Percentiles rank a stretch among this genome's conserved stretches.
Evolutionary conservation across 2,888 invertebrate genomes (phyloP).

Genomic region (Brachynemurus nebulosus): DNA sequence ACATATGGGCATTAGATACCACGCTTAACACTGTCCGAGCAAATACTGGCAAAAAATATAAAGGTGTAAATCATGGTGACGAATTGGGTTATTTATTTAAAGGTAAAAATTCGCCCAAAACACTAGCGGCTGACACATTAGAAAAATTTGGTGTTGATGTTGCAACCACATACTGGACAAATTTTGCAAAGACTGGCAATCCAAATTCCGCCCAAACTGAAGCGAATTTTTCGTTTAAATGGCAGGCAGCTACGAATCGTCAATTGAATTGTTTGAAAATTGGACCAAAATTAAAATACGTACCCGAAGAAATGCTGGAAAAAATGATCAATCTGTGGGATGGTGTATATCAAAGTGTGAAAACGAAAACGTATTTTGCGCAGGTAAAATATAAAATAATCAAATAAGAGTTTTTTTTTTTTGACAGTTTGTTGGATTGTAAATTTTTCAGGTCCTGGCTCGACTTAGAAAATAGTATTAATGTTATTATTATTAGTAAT

Average conservation of each 20-base stretch:
- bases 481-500: too few species aligned
- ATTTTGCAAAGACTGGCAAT: background rate
- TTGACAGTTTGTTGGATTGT: too few species aligned
- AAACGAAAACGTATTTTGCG: too few species aligned
- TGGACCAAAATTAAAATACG: background rate
- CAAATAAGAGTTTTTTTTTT: too few species aligned
- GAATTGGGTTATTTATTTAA: constrained; percentile 1
- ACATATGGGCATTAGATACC: background rate
- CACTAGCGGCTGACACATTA: background rate
- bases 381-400: too few species aligned
- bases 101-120: background rate
- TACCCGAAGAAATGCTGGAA: background rate
- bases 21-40: background rate
- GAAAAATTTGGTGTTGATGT: background rate
- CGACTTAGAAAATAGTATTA: too few species aligned
- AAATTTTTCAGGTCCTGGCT: too few species aligned
- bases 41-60: background rate
- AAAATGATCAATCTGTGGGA: background rate
- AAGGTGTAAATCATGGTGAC: background rate
- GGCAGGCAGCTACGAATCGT: background rate
- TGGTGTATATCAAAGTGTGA: background rate
- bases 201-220: background rate
- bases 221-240: background rate
- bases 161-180: constrained; percentile 1
- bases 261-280: background rate